phyloP scores from a whole-genome alignment of 2,888 invertebrate species.

The Timandra comae region DNA sequence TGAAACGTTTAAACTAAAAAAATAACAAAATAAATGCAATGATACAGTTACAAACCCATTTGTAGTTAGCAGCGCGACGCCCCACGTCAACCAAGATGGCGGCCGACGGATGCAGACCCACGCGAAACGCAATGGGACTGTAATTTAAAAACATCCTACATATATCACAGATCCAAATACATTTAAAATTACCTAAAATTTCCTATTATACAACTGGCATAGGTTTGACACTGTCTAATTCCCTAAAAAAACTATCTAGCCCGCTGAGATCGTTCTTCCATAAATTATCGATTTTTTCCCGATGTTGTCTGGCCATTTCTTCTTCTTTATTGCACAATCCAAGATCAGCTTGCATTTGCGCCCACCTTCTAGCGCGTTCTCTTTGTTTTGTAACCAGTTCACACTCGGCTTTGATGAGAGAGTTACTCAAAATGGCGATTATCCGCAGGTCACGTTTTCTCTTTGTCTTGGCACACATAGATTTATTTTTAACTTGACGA shows the following conservation, averaged over 20 bases:
- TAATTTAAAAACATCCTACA: constrained; percentile 76
- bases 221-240: constrained; percentile 78
- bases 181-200: constrained; percentile 54
- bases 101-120: constrained; percentile 74
- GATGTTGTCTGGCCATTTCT: constrained; percentile 58
- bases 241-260: constrained; percentile 80
- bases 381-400: constrained; percentile 79
- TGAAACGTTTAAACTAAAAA: constrained; percentile 36
- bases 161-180: constrained; percentile 70
- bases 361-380: constrained; percentile 79
- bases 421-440: constrained; percentile 79
- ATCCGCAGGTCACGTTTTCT: constrained; percentile 78
- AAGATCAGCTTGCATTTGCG: constrained; percentile 70
- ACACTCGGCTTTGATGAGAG: constrained; percentile 76
- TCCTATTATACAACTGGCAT: constrained; percentile 29
- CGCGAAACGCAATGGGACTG: constrained; percentile 77
- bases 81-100: constrained; percentile 77
- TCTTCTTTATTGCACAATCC: constrained; percentile 65
- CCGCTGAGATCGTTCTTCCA: constrained; percentile 80
- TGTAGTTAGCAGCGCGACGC: constrained; percentile 77
- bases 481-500: constrained; percentile 79
- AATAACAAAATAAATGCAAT: constrained; percentile 67
- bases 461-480: constrained; percentile 72
- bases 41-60: constrained; percentile 78
- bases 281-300: constrained; percentile 64